Percentiles rank a stretch among this genome's conserved stretches.
Conservation (phyloP, 2,888 invertebrate species). For the Drosophila limbata region DNA sequence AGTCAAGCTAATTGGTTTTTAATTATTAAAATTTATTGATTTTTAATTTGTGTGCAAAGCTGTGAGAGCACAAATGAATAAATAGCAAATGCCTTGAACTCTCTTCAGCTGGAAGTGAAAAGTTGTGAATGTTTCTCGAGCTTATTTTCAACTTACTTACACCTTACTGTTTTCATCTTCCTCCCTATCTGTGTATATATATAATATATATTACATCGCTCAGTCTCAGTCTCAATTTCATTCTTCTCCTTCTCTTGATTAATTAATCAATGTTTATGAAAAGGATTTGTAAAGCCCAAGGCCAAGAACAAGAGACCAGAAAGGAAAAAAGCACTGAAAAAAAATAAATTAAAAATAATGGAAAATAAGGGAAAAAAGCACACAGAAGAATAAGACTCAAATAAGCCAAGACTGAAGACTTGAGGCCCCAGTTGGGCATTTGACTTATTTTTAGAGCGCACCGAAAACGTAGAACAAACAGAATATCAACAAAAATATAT, state of each 20-base stretch:
- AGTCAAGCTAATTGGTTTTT: constrained; percentile 62
- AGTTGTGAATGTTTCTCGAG: constrained; percentile 8
- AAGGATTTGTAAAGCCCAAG: constrained; percentile 20
- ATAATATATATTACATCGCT: background rate
- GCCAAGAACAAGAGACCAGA: constrained; percentile 9
- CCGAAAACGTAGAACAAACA: constrained; percentile 15
- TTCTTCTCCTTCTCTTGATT: background rate
- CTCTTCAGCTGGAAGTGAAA: constrained; percentile 24
- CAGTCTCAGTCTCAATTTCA: background rate
- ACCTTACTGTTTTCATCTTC: background rate
- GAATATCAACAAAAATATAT: constrained; percentile 40
- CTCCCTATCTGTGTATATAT: background rate
- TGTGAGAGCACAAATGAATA: constrained; percentile 6
- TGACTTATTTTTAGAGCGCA: constrained; percentile 41
- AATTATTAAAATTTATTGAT: constrained; percentile 72
- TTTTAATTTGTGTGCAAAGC: constrained; percentile 63
- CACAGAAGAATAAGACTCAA: background rate
- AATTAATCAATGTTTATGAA: constrained; percentile 18
- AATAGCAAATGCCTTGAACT: constrained; percentile 52
- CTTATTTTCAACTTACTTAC: too few species aligned
- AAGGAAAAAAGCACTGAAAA: background rate
- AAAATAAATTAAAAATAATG: constrained; percentile 7
- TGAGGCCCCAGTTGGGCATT: constrained; percentile 19
- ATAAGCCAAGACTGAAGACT: constrained; percentile 11
- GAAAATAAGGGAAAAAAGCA: background rate